Evolutionary conservation across 2,797 vertebrate genomes (phyloP), one percentile per base, ranked within the genome.

Genomic region (Propithecus deckenii): DNA sequence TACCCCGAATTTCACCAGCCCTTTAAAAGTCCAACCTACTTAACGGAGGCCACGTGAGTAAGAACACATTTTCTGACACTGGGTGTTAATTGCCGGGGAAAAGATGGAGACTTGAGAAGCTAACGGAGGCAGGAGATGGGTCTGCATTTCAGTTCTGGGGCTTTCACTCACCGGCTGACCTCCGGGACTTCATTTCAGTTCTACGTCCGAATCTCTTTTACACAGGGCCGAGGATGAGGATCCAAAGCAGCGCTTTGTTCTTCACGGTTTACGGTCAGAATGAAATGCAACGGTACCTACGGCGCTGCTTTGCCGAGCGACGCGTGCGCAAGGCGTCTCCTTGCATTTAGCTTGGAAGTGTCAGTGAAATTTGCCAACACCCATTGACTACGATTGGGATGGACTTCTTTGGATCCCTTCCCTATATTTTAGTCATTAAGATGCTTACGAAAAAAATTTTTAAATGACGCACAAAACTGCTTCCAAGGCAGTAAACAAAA

Each of bases 401-500:
- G 20, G 46, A 94, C 18, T 61, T 71, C 46, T 72, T 95, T 63
- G 67, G 28, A 88, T 46, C 52, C 50, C 46, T 79, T 72, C 41
- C 5, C 14, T 30, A 32, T 48, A 95, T 35, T 90, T 83, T 71
- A 86, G 48, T 74, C 57, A 67, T 69, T 57, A 83, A 63, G 20
- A 71, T 52, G 59, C 71, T 75, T 50, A 75, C 20, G 38, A 20
- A 94, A 89, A 89, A 89, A 43, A 14, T 28, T 63, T 94, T 72
- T 59, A 87, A 93, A 86, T 11, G 50, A 74, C 84, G 23, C 69
- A 90, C 32, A 94, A 83, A 94, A 55, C 67, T 48, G 12, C 41
- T 95, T 91, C 50, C 5, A 59, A 74, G 23, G 23, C 6, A 90
- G 9, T 30, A 87, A 57, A 83, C 5, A 89, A 75, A 90, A 78